Evolutionary conservation across 2,888 invertebrate species (phyloP).

Genomic region (Parochlus steinenii): DNA sequence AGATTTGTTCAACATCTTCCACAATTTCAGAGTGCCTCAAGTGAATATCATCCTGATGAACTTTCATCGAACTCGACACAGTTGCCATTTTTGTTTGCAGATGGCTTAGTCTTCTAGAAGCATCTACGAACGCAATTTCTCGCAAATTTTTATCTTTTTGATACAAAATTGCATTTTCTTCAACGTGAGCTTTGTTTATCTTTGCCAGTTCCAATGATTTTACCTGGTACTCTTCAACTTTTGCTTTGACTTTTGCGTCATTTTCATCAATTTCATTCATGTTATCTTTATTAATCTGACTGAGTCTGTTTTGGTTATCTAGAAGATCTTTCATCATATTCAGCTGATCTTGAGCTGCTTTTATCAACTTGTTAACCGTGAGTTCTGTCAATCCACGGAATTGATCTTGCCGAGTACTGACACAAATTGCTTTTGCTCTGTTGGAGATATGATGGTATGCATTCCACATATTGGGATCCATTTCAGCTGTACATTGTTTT

Average conservation of each 20-base stretch:
- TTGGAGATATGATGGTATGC: constrained; percentile 51
- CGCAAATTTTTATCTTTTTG: no score
- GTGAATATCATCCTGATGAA: no score
- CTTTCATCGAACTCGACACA: no score
- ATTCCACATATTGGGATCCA: constrained; percentile 51
- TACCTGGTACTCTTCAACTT: no score
- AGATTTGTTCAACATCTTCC: no score
- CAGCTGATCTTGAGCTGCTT: constrained; percentile 34
- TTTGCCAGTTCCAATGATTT: no score
- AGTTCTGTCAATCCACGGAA: constrained; percentile 46
- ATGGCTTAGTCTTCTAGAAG: no score
- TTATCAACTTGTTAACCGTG: constrained; percentile 44
- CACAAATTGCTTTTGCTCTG: constrained; percentile 49
- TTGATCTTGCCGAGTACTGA: constrained; percentile 42
- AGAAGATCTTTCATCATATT: constrained; percentile 24
- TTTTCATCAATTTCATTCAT: constrained; percentile 3
- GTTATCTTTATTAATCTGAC: not conserved
- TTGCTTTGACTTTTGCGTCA: constrained; percentile 4
- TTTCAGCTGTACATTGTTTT: constrained; percentile 42
- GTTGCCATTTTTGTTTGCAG: no score
- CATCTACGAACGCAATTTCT: no score
- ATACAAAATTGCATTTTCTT: no score
- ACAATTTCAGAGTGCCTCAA: no score
- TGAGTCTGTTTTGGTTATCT: constrained; percentile 29
- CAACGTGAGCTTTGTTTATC: no score